Percentiles rank a stretch among this genome's conserved stretches.
Conservation (phyloP, 2,113 vertebrate species). For the Numida meleagris region DNA sequence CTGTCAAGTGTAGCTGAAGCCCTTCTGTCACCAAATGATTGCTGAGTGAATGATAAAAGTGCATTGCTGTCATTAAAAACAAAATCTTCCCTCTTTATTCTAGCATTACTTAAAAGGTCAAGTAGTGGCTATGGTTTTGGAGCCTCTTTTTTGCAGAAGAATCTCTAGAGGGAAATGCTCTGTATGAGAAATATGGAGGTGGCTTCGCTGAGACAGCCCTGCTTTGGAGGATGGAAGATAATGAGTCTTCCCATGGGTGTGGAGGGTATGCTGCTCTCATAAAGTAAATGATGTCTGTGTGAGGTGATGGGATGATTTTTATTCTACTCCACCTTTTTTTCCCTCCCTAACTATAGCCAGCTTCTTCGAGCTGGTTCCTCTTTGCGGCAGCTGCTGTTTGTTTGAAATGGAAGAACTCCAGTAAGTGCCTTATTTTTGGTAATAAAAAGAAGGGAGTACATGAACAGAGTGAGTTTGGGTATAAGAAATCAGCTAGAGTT, state of each 20-base stretch:
- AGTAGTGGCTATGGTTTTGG: accelerated
- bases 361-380: not conserved
- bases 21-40: accelerated
- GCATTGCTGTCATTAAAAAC: not conserved
- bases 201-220: not conserved
- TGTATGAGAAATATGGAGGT: not conserved
- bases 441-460: not conserved
- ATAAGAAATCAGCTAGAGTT: not conserved
- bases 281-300: not conserved
- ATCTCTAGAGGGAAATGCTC: not conserved
- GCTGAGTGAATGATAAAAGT: not conserved
- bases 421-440: not conserved
- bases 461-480: not conserved
- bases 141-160: not conserved
- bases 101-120: not conserved
- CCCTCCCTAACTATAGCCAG: not conserved
- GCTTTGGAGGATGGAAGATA: not conserved
- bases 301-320: not conserved
- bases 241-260: not conserved
- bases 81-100: not conserved
- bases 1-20: not conserved
- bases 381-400: not conserved
- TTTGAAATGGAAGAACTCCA: not conserved
- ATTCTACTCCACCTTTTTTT: not conserved
- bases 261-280: accelerated